Percentiles rank a stretch among this genome's conserved stretches.
phyloP scores from a whole-genome alignment of 2,113 vertebrate genomes.

The Elaphurus davidianus region DNA sequence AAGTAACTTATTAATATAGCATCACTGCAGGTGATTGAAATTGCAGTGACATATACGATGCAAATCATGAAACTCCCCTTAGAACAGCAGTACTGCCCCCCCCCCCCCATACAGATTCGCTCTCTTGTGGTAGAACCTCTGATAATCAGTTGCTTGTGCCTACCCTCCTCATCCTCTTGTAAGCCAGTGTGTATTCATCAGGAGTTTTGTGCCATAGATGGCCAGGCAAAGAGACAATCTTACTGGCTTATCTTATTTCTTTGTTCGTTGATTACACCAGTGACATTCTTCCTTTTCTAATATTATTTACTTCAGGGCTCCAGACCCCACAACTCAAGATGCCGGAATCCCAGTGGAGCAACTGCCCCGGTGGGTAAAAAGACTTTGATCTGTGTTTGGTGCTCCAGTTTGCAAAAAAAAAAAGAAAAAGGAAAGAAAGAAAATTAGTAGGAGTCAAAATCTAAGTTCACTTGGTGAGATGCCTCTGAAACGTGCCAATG shows the following conservation, averaged over 20 bases:
- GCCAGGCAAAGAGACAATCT: not conserved
- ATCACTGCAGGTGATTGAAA: not conserved
- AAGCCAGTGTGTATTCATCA: not conserved
- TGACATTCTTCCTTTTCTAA: not conserved
- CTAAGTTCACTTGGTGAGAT: not conserved
- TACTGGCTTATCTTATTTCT: not conserved
- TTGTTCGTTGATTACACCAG: not conserved
- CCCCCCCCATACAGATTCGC: not conserved
- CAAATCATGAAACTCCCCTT: not conserved
- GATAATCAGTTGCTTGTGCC: not conserved
- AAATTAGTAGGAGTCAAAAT: not conserved
- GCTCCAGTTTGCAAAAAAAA: not conserved
- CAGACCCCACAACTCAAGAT: conserved; percentile 86
- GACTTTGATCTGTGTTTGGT: not conserved
- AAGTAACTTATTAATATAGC: not conserved
- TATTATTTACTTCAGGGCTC: conserved; percentile 82
- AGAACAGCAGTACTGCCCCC: not conserved
- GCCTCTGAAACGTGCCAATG: not conserved
- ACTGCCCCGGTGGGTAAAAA: conserved; percentile 89
- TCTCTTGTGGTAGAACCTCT: not conserved
- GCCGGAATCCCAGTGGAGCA: conserved; percentile 89
- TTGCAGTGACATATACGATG: too few species aligned
- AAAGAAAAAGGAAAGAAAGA: not conserved
- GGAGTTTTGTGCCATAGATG: not conserved
- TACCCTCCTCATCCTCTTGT: not conserved